Evolutionary conservation across 2,113 vertebrate species (phyloP).

Genomic region (Takifugu bimaculatus): DNA sequence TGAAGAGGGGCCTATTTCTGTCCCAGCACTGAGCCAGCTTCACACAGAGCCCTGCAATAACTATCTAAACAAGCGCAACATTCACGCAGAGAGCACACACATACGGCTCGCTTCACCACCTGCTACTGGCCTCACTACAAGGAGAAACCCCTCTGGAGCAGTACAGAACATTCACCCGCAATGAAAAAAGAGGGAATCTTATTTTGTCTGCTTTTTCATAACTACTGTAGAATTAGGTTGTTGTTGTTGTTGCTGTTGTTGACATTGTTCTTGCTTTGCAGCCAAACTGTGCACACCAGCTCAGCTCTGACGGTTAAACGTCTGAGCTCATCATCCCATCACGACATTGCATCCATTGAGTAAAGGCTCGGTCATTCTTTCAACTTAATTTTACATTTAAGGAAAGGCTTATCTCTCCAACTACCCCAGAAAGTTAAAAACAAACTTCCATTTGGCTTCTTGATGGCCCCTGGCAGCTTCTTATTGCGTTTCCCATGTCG

Average conservation of each 20-base stretch:
- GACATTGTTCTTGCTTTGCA: neutral
- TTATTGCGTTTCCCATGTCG: slow-evolving; percentile 62
- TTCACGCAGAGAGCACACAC: slow-evolving; percentile 62
- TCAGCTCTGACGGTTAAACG: neutral
- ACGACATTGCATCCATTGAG: slow-evolving; percentile 30
- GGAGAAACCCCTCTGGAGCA: slow-evolving; percentile 40
- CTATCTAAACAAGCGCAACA: slow-evolving; percentile 64
- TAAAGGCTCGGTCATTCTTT: slow-evolving; percentile 28
- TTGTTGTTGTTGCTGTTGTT: neutral
- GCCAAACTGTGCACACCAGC: neutral
- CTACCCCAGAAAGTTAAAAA: slow-evolving; percentile 43
- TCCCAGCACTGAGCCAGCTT: slow-evolving; percentile 44
- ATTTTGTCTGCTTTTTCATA: neutral
- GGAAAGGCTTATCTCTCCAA: slow-evolving; percentile 27
- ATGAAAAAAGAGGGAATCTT: slow-evolving; percentile 15
- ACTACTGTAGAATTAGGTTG: neutral
- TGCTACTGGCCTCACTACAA: slow-evolving; percentile 56
- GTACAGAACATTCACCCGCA: slow-evolving; percentile 11
- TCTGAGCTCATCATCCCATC: slow-evolving; percentile 10
- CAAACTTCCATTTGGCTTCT: slow-evolving; percentile 18
- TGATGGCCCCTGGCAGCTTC: slow-evolving; percentile 42
- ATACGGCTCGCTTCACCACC: slow-evolving; percentile 60
- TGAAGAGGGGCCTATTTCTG: slow-evolving; percentile 25
- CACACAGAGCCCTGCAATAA: slow-evolving; percentile 68
- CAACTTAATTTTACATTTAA: slow-evolving; percentile 33